Evolutionary conservation across 2,888 invertebrate genomes (phyloP), one percentile per base, ranked within the genome.

Genomic region (Plebejus melissa): DNA sequence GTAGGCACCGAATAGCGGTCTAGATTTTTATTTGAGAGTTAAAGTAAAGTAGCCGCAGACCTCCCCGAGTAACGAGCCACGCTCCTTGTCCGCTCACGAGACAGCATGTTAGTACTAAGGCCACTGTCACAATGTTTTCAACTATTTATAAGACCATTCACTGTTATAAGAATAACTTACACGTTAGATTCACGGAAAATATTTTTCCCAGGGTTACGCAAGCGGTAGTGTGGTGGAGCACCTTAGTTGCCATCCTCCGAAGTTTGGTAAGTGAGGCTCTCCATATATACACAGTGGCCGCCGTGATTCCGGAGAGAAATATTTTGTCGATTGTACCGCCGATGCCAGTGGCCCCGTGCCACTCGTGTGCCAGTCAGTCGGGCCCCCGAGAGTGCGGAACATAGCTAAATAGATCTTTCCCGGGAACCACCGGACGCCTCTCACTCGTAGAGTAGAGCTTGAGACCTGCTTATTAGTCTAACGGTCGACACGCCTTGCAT

Each of bases 141-240:
- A 82, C 81, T 83, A 82, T 81, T 82, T 88, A 85, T 91, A 91
- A 90, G 90, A 87, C 82, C 84, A 88, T 87, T 83, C 90, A 91
- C 89, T 91, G 88, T 88, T 86, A 86, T 90, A 89, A 90, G 85
- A 88, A 87, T 89, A 85, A 90, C 89, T 91, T 90, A 90, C 93
- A 93, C 93, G 92, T 92, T 93, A 92, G 93, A 93, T 93, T 93
- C 91, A 93, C 93, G 93, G 93, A 92, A 91, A 93, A 93, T 93
- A 93, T 93, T 93, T 93, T 93, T 87, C 93, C 93, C 93, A 93
- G 93, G 93, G 93, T 93, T 93, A 92, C 93, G 93, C 93, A 93
- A 93, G 93, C 93, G 93, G 93, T 93, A 92, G 90, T 93, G 92
- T 93, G 92, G 93, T 93, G 93, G 93, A 93, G 92, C 89, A 93